These are phyloP conservation scores for Coryphaenoides rupestris DNA, from an alignment of 2,113 vertebrate genomes.

Conservation along the genomic window DNA sequence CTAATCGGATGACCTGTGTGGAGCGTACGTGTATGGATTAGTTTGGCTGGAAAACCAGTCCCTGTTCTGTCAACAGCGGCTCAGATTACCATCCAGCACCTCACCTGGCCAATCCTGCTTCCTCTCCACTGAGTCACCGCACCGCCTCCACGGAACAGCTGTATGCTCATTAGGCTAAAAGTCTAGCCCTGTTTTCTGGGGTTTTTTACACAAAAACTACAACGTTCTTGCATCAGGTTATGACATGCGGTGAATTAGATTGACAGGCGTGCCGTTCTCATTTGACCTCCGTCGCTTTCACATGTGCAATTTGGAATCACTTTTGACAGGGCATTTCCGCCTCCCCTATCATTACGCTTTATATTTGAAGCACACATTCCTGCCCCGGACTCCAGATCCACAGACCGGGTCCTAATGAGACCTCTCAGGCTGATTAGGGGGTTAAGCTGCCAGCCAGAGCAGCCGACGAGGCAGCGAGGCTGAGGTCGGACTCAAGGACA, in stretches of 20 bases:
- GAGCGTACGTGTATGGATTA: slow-evolving; percentile 67
- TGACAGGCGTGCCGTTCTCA: neutral
- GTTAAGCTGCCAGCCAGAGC: slow-evolving; percentile 42
- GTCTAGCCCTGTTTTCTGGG: too few species aligned
- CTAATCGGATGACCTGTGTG: slow-evolving; percentile 65
- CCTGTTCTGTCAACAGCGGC: slow-evolving; percentile 73
- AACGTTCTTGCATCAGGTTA: too few species aligned
- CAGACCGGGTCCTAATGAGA: slow-evolving; percentile 20
- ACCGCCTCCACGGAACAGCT: neutral
- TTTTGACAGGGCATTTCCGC: neutral
- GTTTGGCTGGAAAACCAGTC: slow-evolving; percentile 72
- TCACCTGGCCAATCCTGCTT: slow-evolving; percentile 56
- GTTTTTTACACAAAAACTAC: too few species aligned
- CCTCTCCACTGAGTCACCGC: slow-evolving; percentile 42
- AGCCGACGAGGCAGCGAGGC: slow-evolving; percentile 31
- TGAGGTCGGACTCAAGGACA: slow-evolving; percentile 29
- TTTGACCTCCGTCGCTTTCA: neutral
- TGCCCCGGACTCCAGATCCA: slow-evolving; percentile 3
- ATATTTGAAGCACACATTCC: slow-evolving; percentile 4
- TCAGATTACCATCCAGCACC: slow-evolving; percentile 65
- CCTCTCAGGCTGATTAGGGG: slow-evolving; percentile 48
- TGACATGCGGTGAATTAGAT: too few species aligned
- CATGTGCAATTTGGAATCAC: neutral
- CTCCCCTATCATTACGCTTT: neutral
- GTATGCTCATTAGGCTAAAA: neutral